Base-by-base conservation (phyloP, 2,888 invertebrate species). In the Galerucella pusilla region DNA sequence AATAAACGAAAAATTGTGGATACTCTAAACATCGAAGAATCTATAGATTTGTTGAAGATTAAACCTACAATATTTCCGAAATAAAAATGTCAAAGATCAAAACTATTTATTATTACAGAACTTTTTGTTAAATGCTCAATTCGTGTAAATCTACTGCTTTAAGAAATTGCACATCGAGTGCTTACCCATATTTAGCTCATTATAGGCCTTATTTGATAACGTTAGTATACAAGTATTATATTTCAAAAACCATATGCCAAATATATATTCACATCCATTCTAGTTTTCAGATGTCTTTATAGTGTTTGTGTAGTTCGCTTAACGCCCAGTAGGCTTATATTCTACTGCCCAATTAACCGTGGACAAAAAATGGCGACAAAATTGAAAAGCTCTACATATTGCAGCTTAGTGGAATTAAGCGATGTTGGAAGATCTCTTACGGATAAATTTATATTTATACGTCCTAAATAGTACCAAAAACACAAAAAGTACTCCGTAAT, bases 11-110 rank as follows among this genome's bases (percentile, higher is more conserved):
- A 64, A 64, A 64, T 42, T 52, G 52, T 42, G 20, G 49, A 84
- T 84, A 85, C 85, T 86, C 85, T 86, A 85, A 80, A 85, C 85
- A 86, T 85, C 85, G 85, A 85, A 86, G 85, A 86, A 75, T 75
- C 4, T 65, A 75, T 71, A 85, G 85, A 84, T 84, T 16, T 57
- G 16, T 57, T 57, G 84, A 81, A 83, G 75, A 59, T 68, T 70
- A 49, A 69, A 72, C 76, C 71, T 71, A 78, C 78, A 79, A 76
- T 80, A 80, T 80, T 80, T 80, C 75, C 74, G 78, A 77, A 71
- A 63, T 57, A 74, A 78, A 66, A 67, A 10, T 57, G n/a, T 16
- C 1, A 52, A n/a, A 2, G 1, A 49, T 52, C 52, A n/a, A 52
- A 52, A n/a, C 12, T 12, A 52, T 52, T n/a, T 1, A 52, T 14